phyloP scores from a whole-genome alignment of 64 coral and sea anemone genomes.

The Astreopora myriophthalma region DNA sequence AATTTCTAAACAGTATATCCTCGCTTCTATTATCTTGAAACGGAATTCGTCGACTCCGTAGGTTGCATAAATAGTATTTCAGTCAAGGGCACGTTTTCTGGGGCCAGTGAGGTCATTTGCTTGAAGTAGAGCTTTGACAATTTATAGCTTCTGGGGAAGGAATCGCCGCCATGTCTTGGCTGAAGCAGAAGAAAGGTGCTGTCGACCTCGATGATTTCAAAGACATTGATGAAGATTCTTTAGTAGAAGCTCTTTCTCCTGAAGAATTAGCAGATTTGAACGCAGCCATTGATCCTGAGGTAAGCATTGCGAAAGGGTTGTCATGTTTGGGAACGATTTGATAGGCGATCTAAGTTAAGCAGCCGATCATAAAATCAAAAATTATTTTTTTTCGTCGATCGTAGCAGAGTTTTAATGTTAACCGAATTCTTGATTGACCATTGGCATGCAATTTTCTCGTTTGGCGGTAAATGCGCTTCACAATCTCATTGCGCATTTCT shows the following conservation, averaged over 20 bases:
- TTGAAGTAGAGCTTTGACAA: not conserved
- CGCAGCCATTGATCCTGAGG: conserved; percentile 88
- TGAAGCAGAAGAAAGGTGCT: conserved; percentile 64
- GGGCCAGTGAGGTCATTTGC: not conserved
- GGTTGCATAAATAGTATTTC: not conserved
- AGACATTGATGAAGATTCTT: conserved; percentile 80
- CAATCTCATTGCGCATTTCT: not conserved
- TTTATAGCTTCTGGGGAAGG: not conserved
- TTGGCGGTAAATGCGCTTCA: not conserved
- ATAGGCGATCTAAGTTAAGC: not conserved
- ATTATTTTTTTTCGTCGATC: not conserved
- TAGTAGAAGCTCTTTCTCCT: conserved; percentile 79
- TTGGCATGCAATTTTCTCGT: not conserved
- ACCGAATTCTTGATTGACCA: not conserved
- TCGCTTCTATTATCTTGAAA: not conserved
- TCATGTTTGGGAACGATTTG: not conserved
- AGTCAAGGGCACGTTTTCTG: not conserved
- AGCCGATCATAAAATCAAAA: not conserved
- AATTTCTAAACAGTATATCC: not conserved
- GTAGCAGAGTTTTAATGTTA: not conserved
- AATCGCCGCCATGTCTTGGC: conserved; percentile 63
- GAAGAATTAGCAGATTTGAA: conserved; percentile 87
- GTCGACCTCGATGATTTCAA: conserved; percentile 75
- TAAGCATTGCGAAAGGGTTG: not conserved
- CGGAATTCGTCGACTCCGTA: not conserved